Evolutionary conservation across 1,140 invertebrate genomes (phyloP).

Genomic region (Dendroctonus ponderosae): DNA sequence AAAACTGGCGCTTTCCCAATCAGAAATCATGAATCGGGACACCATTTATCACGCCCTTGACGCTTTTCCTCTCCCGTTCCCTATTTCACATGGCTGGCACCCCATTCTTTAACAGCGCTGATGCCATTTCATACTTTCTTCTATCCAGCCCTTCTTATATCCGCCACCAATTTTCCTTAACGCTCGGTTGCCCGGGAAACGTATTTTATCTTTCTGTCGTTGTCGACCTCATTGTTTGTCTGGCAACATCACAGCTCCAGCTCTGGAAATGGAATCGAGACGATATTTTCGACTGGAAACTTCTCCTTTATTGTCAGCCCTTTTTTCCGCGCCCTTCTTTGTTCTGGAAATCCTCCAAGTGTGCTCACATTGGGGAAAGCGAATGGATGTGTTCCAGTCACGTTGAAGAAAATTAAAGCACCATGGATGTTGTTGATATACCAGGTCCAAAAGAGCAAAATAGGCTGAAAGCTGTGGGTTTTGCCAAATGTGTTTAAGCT

Average conservation of each 20-base stretch:
- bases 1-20: not conserved
- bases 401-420: too few relatives aligned
- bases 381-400: too few relatives aligned
- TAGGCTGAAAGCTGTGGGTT: too few relatives aligned
- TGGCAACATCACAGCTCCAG: slow-evolving; percentile 27
- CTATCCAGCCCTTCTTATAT: slow-evolving; percentile 24
- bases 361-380: too few relatives aligned
- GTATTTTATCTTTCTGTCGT: slow-evolving; percentile 35
- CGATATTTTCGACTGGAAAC: not conserved
- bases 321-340: too few relatives aligned
- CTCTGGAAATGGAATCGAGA: not conserved
- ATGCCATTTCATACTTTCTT: slow-evolving; percentile 32
- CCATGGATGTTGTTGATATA: too few relatives aligned
- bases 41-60: slow-evolving; percentile 30
- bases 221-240: slow-evolving; percentile 77
- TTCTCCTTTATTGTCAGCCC: not conserved
- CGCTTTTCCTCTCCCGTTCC: slow-evolving; percentile 13
- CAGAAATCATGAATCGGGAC: slow-evolving; percentile 1
- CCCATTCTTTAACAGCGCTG: slow-evolving; percentile 31
- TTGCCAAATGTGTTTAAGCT: too few relatives aligned
- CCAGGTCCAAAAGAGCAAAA: too few relatives aligned
- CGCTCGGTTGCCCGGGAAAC: slow-evolving; percentile 30
- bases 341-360: too few relatives aligned
- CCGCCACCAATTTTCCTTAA: slow-evolving; percentile 27
- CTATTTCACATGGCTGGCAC: slow-evolving; percentile 33